Base-by-base conservation (phyloP, 2,797 vertebrate species). In the Chaunax sp. region DNA sequence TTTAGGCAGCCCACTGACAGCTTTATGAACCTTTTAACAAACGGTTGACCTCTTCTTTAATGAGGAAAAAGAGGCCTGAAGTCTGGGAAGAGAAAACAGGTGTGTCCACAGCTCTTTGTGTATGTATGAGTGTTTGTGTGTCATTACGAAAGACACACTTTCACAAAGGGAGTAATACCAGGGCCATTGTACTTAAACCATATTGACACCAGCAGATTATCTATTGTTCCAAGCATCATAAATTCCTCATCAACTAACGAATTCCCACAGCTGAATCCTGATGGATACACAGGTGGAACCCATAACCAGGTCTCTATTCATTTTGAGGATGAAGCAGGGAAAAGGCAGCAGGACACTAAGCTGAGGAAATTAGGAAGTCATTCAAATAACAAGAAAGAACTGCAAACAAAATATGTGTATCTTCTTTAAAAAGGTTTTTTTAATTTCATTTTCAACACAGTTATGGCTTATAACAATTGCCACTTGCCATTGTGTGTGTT, bases 11-110 rank as follows among this genome's bases (percentile, higher is more conserved):
- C 43, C 19, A 56, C 68, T 87, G 90, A 93, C 88, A 92, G 87
- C 70, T 92, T 91, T 76, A 92, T 90, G 87, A 81, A 83, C 71
- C 81, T 80, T 69, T 81, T 87, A 88, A 92, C 78, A 87, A 92
- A 91, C 81, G 80, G 80, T 49, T 50, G 43, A 60, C 76, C 81
- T 75, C 84, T 71, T 73, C 75, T 83, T 55, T 89, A 91, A 90
- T 87, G 84, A 91, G 87, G 72, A 50, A 72, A 68, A 71, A 67
- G 33, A 82, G 64, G 71, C 79, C 77, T 16, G 22, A 58, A 45
- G 63, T 49, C 62, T 67, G 63, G 64, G 67, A 69, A 79, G 64
- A 58, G 61, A 75, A 89, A 90, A 86, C 89, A 92, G 88, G 91
- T 92, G 91, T 84, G 82, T 78, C 64, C 46, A 47, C 5, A 43